phyloP scores from a whole-genome alignment of 92 coral and sea anemone species.

The Micromussa lordhowensis region DNA sequence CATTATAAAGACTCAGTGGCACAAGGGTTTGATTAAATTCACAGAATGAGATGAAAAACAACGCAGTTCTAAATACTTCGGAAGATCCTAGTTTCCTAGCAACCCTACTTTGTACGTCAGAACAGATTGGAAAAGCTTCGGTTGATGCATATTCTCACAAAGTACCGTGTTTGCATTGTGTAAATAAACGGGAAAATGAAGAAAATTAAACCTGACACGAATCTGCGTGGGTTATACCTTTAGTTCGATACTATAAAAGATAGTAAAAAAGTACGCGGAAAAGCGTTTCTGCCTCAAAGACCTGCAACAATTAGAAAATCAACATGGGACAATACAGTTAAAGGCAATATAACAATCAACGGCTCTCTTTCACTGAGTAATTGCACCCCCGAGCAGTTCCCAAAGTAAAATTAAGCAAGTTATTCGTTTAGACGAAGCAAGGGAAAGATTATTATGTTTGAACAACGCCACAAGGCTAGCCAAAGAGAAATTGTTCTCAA shows the following conservation, averaged over 20 bases:
- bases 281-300: background rate
- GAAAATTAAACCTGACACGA: background rate
- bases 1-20: background rate
- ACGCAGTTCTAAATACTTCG: background rate
- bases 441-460: background rate
- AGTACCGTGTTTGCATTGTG: background rate
- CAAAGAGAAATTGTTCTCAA: background rate
- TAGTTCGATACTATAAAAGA: background rate
- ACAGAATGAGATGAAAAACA: constrained; percentile 3
- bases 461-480: background rate
- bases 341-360: background rate
- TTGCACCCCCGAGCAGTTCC: background rate
- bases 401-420: background rate
- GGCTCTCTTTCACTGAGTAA: background rate
- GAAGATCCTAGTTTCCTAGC: constrained; percentile 6
- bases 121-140: constrained; percentile 1
- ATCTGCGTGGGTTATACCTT: background rate
- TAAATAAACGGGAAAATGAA: background rate
- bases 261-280: background rate
- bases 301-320: background rate
- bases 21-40: constrained; percentile 7
- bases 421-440: background rate
- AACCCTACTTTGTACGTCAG: background rate
- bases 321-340: background rate
- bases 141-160: background rate